Percentiles rank a stretch among this genome's conserved stretches.
These are phyloP conservation scores for Halisarca cf. caerulea DNA, from an alignment of 37 sponge, comb jelly and placozoan genomes.

Conservation along the genomic window DNA sequence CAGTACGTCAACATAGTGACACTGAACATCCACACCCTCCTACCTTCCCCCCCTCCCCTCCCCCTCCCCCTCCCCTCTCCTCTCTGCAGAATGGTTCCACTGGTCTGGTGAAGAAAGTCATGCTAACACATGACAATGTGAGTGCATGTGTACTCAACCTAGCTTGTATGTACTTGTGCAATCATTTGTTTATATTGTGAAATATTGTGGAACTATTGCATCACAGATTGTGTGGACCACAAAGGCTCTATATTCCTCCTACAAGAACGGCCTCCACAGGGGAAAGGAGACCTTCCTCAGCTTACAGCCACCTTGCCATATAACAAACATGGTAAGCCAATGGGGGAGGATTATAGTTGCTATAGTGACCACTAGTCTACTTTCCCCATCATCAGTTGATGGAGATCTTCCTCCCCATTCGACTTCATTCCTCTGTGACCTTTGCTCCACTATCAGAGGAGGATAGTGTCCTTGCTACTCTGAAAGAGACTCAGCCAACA, in stretches of 20 bases:
- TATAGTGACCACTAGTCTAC: too few species aligned
- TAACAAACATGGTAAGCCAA: conserved; percentile 1
- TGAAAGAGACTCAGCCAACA: conserved; percentile 79
- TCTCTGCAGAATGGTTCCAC: conserved; percentile 21
- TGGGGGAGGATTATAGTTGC: too few species aligned
- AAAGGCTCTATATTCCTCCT: conserved; percentile 24
- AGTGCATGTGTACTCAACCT: background rate
- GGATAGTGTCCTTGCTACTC: conserved; percentile 44
- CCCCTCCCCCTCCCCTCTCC: background rate
- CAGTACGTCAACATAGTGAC: too few species aligned
- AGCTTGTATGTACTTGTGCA: too few species aligned
- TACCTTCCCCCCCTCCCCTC: too few species aligned
- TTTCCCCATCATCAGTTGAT: background rate
- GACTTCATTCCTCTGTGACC: background rate
- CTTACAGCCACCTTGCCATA: background rate
- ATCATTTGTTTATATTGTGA: too few species aligned
- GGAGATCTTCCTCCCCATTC: conserved; percentile 3
- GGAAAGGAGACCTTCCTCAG: conserved; percentile 15
- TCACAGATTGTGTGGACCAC: conserved; percentile 59
- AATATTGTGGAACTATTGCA: too few species aligned
- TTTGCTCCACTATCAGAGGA: conserved; percentile 5
- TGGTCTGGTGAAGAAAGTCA: conserved; percentile 22
- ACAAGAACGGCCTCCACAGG: background rate
- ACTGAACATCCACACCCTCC: too few species aligned
- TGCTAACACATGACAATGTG: conserved; percentile 55